phyloP scores from a whole-genome alignment of 30 jellyfish, hydroid and myxozoan species.

The Aurelia sp. region DNA sequence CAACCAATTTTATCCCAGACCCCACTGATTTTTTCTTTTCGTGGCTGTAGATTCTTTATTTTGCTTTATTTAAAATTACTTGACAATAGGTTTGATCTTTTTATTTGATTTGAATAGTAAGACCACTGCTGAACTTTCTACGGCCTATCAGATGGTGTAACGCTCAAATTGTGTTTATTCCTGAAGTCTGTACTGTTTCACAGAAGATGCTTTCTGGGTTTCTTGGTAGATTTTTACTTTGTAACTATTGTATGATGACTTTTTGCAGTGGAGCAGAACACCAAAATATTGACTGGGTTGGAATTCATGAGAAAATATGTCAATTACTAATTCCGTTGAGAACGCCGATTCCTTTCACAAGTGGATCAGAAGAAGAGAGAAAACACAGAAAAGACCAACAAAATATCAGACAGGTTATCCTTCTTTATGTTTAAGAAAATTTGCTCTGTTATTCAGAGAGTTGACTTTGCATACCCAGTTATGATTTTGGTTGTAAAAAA shows the following conservation, averaged over 20 bases:
- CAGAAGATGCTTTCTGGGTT: no score
- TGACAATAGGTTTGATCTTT: no score
- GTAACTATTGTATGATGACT: neutral
- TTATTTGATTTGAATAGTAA: no score
- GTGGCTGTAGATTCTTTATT: no score
- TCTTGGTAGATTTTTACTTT: neutral
- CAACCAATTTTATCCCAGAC: no score
- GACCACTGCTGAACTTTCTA: no score
- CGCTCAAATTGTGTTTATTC: neutral
- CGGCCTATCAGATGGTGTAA: no score
- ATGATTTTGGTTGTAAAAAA: no score
- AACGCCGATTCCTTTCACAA: conserved; percentile 82
- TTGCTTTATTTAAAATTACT: no score
- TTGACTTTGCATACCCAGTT: neutral
- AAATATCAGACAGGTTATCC: conserved; percentile 74
- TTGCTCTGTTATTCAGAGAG: neutral
- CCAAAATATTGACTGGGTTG: conserved; percentile 93
- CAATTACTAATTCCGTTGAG: conserved; percentile 90
- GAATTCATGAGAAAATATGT: conserved; percentile 95
- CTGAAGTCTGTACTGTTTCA: neutral
- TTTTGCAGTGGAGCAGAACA: conserved; percentile 92
- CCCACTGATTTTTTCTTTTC: no score
- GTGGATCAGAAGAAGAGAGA: conserved; percentile 97
- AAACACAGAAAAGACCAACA: conserved; percentile 77
- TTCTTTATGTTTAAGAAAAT: no score